Conservation (phyloP, 2,888 invertebrate species). For the Pinctada fucata region DNA sequence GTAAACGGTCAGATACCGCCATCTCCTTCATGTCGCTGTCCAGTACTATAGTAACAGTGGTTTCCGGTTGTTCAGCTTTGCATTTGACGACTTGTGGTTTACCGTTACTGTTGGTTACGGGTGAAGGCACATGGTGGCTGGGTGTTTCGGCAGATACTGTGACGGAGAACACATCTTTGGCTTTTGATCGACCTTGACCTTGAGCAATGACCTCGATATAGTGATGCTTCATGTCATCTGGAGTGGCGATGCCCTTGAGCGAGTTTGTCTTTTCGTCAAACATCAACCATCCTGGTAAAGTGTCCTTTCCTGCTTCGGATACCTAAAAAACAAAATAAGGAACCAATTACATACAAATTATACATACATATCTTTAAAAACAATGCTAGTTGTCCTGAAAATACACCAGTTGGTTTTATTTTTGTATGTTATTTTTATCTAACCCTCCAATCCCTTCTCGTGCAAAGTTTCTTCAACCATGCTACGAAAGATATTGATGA, state of each 20-base stretch:
- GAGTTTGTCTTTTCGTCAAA: conserved; percentile 85
- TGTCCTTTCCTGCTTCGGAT: conserved; percentile 58
- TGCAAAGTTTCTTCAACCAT: too few species aligned
- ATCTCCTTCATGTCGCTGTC: conserved; percentile 83
- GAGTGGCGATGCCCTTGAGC: conserved; percentile 85
- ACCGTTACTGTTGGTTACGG: conserved; percentile 55
- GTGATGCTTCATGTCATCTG: conserved; percentile 82
- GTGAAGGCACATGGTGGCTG: conserved; percentile 44
- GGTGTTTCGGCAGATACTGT: conserved; percentile 79
- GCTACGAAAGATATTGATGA: too few species aligned
- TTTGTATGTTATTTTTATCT: too few species aligned
- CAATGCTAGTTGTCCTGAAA: too few species aligned
- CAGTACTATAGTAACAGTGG: conserved; percentile 83
- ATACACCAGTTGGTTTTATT: too few species aligned
- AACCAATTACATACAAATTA: neutral
- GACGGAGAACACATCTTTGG: conserved; percentile 84
- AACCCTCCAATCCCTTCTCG: too few species aligned
- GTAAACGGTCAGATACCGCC: conserved; percentile 82
- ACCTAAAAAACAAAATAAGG: conserved; percentile 57
- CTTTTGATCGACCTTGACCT: conserved; percentile 70
- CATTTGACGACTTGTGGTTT: conserved; percentile 67
- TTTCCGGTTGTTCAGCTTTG: conserved; percentile 78
- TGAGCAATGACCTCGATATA: conserved; percentile 77
- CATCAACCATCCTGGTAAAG: conserved; percentile 77
- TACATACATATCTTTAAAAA: neutral